These are phyloP conservation scores for Silvanus unidentatus DNA, from an alignment of 2,888 invertebrate species.

Conservation along the genomic window DNA sequence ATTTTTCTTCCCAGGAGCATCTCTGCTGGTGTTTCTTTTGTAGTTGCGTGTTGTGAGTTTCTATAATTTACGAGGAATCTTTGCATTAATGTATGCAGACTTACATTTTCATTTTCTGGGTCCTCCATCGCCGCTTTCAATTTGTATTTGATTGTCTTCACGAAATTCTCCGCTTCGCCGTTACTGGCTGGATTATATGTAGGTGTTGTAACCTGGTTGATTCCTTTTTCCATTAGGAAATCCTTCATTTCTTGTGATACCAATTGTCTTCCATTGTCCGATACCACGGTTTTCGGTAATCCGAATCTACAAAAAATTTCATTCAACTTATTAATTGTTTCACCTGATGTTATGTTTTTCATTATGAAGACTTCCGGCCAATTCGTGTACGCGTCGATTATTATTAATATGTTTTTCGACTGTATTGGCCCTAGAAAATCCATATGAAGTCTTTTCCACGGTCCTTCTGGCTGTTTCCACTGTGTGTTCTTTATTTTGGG, in stretches of 20 bases:
- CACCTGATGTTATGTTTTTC: neutral
- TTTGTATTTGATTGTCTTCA: constrained; percentile 10
- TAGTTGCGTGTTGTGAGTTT: constrained; percentile 4
- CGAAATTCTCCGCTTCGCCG: constrained; percentile 9
- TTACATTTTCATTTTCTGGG: neutral
- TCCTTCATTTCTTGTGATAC: constrained; percentile 11
- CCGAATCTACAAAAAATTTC: constrained; percentile 26
- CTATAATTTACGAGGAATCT: constrained; percentile 7
- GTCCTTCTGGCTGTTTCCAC: constrained; percentile 8
- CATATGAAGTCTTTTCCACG: constrained; percentile 21
- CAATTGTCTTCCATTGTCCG: constrained; percentile 28
- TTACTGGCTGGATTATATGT: constrained; percentile 11
- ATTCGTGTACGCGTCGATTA: constrained; percentile 24
- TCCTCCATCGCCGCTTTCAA: constrained; percentile 8
- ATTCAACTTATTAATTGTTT: constrained; percentile 4
- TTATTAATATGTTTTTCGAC: constrained; percentile 20
- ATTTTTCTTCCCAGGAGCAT: constrained; percentile 6
- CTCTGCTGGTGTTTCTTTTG: constrained; percentile 7
- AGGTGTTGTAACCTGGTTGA: constrained; percentile 10
- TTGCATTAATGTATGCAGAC: neutral
- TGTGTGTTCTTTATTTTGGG: constrained; percentile 10
- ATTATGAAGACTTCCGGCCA: constrained; percentile 23
- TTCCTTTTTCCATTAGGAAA: constrained; percentile 7
- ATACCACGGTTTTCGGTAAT: constrained; percentile 25
- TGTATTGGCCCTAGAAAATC: constrained; percentile 24